phyloP scores from a whole-genome alignment of 2,797 vertebrate species.

The Galago senegalensis region DNA sequence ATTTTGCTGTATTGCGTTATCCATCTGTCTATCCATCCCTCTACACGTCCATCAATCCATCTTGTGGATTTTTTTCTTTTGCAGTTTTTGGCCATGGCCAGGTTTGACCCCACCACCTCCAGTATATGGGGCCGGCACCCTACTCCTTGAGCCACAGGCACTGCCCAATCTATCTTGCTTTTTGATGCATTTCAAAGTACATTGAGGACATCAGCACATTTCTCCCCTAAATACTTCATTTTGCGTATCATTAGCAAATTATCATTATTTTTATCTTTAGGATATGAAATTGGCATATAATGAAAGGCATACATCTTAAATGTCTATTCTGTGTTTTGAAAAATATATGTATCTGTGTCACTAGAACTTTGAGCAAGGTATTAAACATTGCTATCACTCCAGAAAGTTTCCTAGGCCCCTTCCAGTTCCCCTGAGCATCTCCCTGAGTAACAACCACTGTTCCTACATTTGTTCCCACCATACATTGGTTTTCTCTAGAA shows the following conservation, averaged over 20 bases:
- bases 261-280: not conserved
- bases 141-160: too few species aligned
- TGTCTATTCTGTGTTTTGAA: not conserved
- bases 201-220: not conserved
- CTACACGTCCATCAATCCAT: not conserved
- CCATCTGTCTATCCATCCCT: constrained; percentile 13
- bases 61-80: too few species aligned
- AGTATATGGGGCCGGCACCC: too few species aligned
- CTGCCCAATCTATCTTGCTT: not conserved
- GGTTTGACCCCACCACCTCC: too few species aligned
- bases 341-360: not conserved
- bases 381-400: not conserved
- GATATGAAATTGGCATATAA: constrained; percentile 16
- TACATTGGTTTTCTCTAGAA: not conserved
- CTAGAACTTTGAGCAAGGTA: not conserved
- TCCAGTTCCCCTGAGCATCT: not conserved
- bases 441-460: not conserved
- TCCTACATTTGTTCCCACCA: not conserved
- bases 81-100: too few species aligned
- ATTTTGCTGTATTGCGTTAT: constrained; percentile 20
- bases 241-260: not conserved
- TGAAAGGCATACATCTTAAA: not conserved
- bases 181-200: constrained; percentile 55
- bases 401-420: not conserved
- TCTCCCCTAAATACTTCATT: constrained; percentile 26